phyloP scores from a whole-genome alignment of 2,113 vertebrate genomes.

The Danio rerio region GRCz12tu NC_133191.1:3979501-3980000 shows the following conservation, averaged over 20 bases:
- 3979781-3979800: conserved; percentile 27
- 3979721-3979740: conserved; percentile 25
- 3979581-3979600: background rate
- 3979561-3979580: background rate
- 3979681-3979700: too few species aligned
- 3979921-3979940: conserved; percentile 30
- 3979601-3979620: background rate
- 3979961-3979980: conserved; percentile 42
- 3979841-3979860: conserved; percentile 1
- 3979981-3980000: conserved; percentile 41
- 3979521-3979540: too few species aligned
- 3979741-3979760: background rate
- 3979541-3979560: too few species aligned
- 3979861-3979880: background rate
- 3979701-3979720: background rate
- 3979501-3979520: too few species aligned
- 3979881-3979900: conserved; percentile 15
- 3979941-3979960: conserved; percentile 38
- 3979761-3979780: background rate
- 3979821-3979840: conserved; percentile 34
- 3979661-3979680: background rate
- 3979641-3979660: background rate
- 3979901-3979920: conserved; percentile 13
- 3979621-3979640: background rate
- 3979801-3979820: conserved; percentile 23